Conservation (phyloP, 1,140 invertebrate species). For the Holcopasites calliopsidis region DNA sequence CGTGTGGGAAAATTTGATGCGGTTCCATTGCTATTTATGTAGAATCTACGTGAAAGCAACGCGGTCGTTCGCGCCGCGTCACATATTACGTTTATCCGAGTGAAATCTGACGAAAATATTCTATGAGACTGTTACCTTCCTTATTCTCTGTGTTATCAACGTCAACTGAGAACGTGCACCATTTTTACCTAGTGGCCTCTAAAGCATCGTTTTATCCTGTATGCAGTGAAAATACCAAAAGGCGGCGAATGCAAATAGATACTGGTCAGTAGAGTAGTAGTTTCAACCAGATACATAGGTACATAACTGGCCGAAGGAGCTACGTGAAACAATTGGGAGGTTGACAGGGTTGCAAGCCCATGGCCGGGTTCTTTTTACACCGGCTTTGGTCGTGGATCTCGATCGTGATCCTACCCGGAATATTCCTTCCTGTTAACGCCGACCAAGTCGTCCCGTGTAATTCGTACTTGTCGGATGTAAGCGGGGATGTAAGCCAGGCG, state of each 20-base stretch:
- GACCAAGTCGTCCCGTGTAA: slow-evolving; percentile 52
- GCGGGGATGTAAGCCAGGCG: slow-evolving; percentile 39
- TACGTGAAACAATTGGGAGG: neutral
- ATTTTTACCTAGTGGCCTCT: neutral
- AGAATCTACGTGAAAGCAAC: no score
- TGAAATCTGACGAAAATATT: no score
- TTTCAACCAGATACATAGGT: no score
- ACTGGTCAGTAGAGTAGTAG: slow-evolving; percentile 21
- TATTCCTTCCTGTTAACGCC: slow-evolving; percentile 53
- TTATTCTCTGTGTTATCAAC: no score
- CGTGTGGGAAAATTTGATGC: neutral
- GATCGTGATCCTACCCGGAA: slow-evolving; percentile 69
- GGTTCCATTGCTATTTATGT: no score
- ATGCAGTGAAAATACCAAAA: neutral
- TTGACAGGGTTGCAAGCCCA: slow-evolving; percentile 63
- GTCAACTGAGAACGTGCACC: no score
- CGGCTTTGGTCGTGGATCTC: slow-evolving; percentile 76
- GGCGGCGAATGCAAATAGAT: slow-evolving; percentile 23
- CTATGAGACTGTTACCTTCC: no score
- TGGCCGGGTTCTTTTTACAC: slow-evolving; percentile 75
- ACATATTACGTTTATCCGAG: no score
- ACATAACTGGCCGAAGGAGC: neutral
- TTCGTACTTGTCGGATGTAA: slow-evolving; percentile 47
- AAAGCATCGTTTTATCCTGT: neutral
- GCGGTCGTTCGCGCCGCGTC: no score